Evolutionary conservation across 2,113 vertebrate genomes (phyloP).

Genomic region (Phrynosoma blainvillii): DNA sequence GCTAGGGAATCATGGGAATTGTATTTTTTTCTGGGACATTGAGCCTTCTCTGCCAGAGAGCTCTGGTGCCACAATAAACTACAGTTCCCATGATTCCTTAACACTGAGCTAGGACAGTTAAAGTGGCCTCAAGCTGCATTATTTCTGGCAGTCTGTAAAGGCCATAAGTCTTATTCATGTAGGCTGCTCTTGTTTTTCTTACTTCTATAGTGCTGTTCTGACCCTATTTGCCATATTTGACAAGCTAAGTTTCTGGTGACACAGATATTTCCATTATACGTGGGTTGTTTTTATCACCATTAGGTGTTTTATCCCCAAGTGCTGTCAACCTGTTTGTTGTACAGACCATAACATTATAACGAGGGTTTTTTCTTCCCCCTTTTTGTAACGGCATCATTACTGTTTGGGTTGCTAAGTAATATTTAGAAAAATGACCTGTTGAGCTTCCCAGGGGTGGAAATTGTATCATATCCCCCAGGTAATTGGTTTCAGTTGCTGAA

Average conservation of each 20-base stretch:
- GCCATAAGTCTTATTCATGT: neutral
- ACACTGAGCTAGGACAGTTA: too few species aligned
- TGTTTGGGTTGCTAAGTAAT: neutral
- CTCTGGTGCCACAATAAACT: too few species aligned
- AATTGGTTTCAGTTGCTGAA: slow-evolving; percentile 1
- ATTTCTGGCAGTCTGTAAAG: too few species aligned
- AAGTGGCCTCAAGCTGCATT: too few species aligned
- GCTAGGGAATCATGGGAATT: too few species aligned
- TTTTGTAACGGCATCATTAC: neutral
- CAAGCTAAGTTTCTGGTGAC: neutral
- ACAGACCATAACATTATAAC: neutral
- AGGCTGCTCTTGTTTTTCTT: neutral
- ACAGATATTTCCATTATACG: neutral
- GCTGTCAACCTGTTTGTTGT: slow-evolving; percentile 1
- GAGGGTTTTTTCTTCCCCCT: neutral
- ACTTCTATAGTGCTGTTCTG: neutral
- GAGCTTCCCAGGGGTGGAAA: neutral
- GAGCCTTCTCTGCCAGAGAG: too few species aligned
- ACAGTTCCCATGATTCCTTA: too few species aligned
- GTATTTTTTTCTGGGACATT: too few species aligned
- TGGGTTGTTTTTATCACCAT: neutral
- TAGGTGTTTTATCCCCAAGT: neutral
- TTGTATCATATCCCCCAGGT: neutral
- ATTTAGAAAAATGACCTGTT: neutral
- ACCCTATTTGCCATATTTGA: neutral